Evolutionary conservation across 1,140 invertebrate genomes (phyloP).

Genomic region (Agrypnia vestita): DNA sequence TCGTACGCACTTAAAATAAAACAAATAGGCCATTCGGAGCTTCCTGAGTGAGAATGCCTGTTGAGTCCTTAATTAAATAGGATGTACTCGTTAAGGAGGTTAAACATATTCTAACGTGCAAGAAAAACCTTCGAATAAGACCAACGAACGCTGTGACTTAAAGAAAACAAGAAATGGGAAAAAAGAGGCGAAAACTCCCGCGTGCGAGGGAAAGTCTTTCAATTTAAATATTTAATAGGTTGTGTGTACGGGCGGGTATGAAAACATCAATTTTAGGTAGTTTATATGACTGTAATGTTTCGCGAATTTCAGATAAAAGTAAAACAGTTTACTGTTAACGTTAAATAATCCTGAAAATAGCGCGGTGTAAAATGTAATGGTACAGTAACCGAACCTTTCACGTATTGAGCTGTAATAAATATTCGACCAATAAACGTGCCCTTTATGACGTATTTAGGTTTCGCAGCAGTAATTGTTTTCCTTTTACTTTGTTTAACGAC

Average conservation of each 20-base stretch:
- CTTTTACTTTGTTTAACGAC: neutral
- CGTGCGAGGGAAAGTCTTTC: neutral
- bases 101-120: neutral
- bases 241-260: slow-evolving; percentile 9
- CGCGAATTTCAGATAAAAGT: slow-evolving; percentile 1
- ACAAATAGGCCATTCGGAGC: slow-evolving; percentile 1
- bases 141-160: too few species aligned
- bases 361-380: slow-evolving; percentile 22
- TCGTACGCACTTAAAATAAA: slow-evolving; percentile 16
- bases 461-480: too few species aligned
- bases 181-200: too few species aligned
- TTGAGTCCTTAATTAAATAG: slow-evolving; percentile 39
- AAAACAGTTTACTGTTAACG: slow-evolving; percentile 32
- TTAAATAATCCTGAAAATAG: slow-evolving; percentile 31
- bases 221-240: slow-evolving; percentile 15
- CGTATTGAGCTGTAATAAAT: slow-evolving; percentile 3
- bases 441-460: neutral
- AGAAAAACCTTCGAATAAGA: neutral
- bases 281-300: slow-evolving; percentile 36
- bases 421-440: slow-evolving; percentile 17
- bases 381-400: slow-evolving; percentile 9
- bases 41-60: slow-evolving; percentile 44
- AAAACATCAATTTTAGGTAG: slow-evolving; percentile 23
- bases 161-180: too few species aligned
- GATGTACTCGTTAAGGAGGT: slow-evolving; percentile 40